A percentile compares a stretch with the other conserved stretches of the same genome.
phyloP scores from a whole-genome alignment of 2,888 invertebrate species.

The Cylloceria caligata region DNA sequence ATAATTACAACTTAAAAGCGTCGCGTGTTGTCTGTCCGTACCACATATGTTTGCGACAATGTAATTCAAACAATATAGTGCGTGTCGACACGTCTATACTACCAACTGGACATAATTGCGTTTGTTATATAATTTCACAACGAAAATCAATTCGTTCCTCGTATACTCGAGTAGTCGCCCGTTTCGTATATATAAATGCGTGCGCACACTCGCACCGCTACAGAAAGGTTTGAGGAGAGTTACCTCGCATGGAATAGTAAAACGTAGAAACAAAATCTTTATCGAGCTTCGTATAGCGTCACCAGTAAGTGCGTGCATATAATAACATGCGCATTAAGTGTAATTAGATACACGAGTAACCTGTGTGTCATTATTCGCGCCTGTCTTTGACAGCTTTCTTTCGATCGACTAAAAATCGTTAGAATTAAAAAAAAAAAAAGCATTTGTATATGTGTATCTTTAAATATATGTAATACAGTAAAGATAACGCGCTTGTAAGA shows the following conservation, averaged over 20 bases:
- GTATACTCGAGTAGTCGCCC: conserved; percentile 42
- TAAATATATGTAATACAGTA: neutral
- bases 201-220: neutral
- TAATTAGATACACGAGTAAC: conserved; percentile 50
- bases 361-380: conserved; percentile 22
- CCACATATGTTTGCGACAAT: conserved; percentile 44
- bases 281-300: conserved; percentile 15
- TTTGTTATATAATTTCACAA: conserved; percentile 61
- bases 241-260: too few relatives aligned
- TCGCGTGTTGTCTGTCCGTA: conserved; percentile 44
- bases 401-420: conserved; percentile 10
- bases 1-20: conserved; percentile 6
- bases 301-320: conserved; percentile 9
- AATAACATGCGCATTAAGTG: conserved; percentile 36
- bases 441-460: too few relatives aligned
- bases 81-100: conserved; percentile 45
- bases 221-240: neutral
- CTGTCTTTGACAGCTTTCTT: conserved; percentile 34
- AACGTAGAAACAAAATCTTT: conserved; percentile 45
- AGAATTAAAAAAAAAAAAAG: neutral
- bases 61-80: conserved; percentile 48
- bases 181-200: conserved; percentile 16
- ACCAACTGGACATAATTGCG: conserved; percentile 46
- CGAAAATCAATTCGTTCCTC: conserved; percentile 62
- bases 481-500: neutral